Evolutionary conservation across 2,888 invertebrate genomes (phyloP).

Genomic region (Apodemia mormo): DNA sequence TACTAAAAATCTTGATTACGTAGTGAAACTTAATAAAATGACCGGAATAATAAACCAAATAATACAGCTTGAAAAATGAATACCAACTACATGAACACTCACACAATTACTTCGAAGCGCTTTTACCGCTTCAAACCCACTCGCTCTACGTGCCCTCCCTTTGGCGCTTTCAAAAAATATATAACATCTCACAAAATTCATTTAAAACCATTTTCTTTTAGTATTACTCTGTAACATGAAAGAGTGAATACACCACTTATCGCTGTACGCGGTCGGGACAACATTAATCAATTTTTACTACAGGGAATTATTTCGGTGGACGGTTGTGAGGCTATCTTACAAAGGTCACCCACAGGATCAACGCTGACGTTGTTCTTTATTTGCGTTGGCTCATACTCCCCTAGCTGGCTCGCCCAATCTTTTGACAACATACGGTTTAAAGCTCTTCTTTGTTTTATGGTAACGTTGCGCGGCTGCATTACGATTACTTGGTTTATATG

Average conservation of each 20-base stretch:
- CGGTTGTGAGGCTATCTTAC: slow-evolving; percentile 47
- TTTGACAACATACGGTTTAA: slow-evolving; percentile 67
- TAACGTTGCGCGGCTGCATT: slow-evolving; percentile 9
- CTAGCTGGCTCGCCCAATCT: slow-evolving; percentile 47
- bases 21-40: too few species aligned
- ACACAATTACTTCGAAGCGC: slow-evolving; percentile 53
- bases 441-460: slow-evolving; percentile 63
- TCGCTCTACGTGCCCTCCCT: slow-evolving; percentile 47
- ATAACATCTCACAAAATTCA: slow-evolving; percentile 50
- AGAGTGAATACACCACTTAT: slow-evolving; percentile 47
- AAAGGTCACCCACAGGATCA: slow-evolving; percentile 59
- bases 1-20: too few species aligned
- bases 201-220: slow-evolving; percentile 57
- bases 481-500: slow-evolving; percentile 6
- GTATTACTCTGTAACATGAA: background rate
- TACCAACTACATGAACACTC: slow-evolving; percentile 46
- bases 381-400: slow-evolving; percentile 66
- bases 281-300: slow-evolving; percentile 75
- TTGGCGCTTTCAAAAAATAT: slow-evolving; percentile 46
- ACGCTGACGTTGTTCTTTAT: slow-evolving; percentile 73
- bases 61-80: slow-evolving; percentile 20
- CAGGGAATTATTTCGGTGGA: slow-evolving; percentile 64
- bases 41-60: background rate
- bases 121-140: slow-evolving; percentile 57
- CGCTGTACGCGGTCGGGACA: slow-evolving; percentile 57